phyloP scores from a whole-genome alignment of 1,140 invertebrate species.

The Anoplolepis gracilipes region DNA sequence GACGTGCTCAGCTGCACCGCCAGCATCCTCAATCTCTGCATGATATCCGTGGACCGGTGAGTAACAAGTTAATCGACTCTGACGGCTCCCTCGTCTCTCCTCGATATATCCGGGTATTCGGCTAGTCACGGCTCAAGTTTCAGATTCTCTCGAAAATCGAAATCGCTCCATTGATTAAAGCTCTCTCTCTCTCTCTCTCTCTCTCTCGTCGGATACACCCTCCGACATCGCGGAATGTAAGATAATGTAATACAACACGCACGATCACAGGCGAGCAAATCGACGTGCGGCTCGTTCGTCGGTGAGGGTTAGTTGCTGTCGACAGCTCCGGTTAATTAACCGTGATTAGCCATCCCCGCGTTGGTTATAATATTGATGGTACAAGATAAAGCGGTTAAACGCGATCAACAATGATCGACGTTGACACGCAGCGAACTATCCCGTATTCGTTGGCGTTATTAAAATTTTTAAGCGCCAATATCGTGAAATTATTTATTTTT shows the following conservation, averaged over 20 bases:
- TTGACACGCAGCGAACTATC: not conserved
- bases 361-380: constrained; percentile 11
- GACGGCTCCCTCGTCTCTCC: too few species aligned
- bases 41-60: constrained; percentile 94
- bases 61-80: constrained; percentile 55
- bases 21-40: constrained; percentile 96
- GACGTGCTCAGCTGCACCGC: constrained; percentile 94
- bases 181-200: too few species aligned
- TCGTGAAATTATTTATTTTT: not conserved
- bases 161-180: not conserved
- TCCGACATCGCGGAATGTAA: not conserved
- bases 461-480: not conserved
- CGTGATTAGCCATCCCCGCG: not conserved
- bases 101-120: not conserved
- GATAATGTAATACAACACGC: not conserved
- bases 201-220: not conserved
- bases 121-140: not conserved
- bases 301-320: not conserved
- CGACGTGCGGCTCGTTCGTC: not conserved
- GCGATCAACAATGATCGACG: not conserved
- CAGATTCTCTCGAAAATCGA: not conserved
- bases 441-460: not conserved
- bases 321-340: constrained; percentile 23
- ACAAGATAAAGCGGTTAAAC: constrained; percentile 1
- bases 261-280: not conserved